Conservation (phyloP, 1,140 invertebrate species). For the Zaprionus ghesquierei region DNA sequence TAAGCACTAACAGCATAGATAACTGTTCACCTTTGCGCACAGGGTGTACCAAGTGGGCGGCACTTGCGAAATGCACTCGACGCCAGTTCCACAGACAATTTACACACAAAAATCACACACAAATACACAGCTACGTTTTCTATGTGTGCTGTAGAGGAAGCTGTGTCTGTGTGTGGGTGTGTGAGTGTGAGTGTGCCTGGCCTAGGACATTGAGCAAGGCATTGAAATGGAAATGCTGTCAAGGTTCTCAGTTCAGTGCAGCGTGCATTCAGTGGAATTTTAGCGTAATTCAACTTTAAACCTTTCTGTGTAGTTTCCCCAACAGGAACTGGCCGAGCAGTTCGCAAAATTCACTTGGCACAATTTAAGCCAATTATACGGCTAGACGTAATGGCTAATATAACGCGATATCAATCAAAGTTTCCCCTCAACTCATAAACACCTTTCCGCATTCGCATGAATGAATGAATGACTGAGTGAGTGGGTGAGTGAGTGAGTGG, state of each 20-base stretch:
- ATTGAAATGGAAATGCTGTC: constrained; percentile 58
- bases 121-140: constrained; percentile 23
- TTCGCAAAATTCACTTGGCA: not conserved
- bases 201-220: constrained; percentile 59
- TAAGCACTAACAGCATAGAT: not conserved
- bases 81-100: constrained; percentile 65
- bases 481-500: constrained; percentile 10
- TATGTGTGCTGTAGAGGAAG: not conserved
- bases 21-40: not conserved
- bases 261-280: constrained; percentile 7
- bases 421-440: constrained; percentile 54
- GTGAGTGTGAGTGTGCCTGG: not conserved
- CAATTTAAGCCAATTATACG: constrained; percentile 47
- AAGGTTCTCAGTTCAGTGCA: constrained; percentile 32
- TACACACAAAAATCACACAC: constrained; percentile 68
- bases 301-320: too few species aligned
- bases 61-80: constrained; percentile 38
- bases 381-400: constrained; percentile 35
- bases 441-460: constrained; percentile 74
- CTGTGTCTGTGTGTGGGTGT: constrained; percentile 5
- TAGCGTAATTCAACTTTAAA: constrained; percentile 3
- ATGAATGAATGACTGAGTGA: constrained; percentile 24
- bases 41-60: constrained; percentile 9
- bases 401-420: constrained; percentile 57
- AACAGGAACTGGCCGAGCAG: constrained; percentile 49